These are phyloP conservation scores for Rhagoletis pomonella DNA, from an alignment of 1,140 invertebrate genomes.

Conservation along the genomic window DNA sequence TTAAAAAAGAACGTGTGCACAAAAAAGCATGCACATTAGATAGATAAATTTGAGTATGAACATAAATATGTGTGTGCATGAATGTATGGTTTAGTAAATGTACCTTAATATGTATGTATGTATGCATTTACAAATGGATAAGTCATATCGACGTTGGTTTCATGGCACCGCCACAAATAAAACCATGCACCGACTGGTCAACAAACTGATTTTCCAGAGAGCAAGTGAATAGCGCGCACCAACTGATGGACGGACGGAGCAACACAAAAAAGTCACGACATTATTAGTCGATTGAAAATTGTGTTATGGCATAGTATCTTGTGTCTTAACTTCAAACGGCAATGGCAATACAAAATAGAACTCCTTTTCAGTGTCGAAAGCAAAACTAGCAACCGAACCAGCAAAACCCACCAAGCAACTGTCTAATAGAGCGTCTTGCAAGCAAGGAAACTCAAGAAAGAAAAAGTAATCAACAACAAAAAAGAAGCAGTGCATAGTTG, in stretches of 20 bases:
- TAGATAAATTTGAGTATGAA: neutral
- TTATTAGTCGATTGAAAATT: constrained; percentile 22
- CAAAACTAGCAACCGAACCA: neutral
- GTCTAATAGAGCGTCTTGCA: neutral
- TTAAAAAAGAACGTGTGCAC: neutral
- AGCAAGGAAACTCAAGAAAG: neutral
- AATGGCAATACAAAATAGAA: neutral
- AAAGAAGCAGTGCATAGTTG: constrained; percentile 32
- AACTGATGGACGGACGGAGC: neutral
- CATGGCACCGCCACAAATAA: neutral
- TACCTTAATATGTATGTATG: neutral
- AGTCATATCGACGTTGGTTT: neutral
- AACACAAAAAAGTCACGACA: constrained; percentile 30
- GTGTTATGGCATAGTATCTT: constrained; percentile 4
- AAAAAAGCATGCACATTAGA: neutral
- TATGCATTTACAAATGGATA: neutral
- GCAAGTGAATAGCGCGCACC: neutral
- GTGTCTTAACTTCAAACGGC: constrained; percentile 10
- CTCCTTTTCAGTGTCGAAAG: constrained; percentile 26
- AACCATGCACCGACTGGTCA: constrained; percentile 19
- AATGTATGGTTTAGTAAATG: neutral
- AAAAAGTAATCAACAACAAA: constrained; percentile 33
- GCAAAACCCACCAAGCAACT: neutral
- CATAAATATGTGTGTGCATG: neutral
- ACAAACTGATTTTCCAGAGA: neutral